A percentile compares a stretch with the other conserved stretches of the same genome.
phyloP scores from a whole-genome alignment of 1,140 invertebrate genomes.

The Heliconius eleuchia region DNA sequence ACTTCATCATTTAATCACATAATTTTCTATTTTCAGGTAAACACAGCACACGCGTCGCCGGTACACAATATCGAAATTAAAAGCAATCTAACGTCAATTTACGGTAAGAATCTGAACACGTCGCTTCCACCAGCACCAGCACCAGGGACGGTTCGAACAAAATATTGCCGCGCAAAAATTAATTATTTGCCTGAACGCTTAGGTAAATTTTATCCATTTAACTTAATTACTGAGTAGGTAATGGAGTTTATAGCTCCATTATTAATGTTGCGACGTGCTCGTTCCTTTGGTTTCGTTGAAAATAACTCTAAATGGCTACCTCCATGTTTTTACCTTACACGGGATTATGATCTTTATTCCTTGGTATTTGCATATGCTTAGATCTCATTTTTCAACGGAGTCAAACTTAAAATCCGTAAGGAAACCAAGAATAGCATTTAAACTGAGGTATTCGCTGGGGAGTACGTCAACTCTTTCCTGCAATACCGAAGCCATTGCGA shows the following conservation, averaged over 20 bases:
- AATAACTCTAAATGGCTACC: slow-evolving; percentile 50
- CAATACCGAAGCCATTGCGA: slow-evolving; percentile 7
- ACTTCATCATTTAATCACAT: background rate
- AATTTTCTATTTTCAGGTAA: slow-evolving; percentile 48
- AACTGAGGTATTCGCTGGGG: slow-evolving; percentile 29
- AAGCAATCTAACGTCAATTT: background rate
- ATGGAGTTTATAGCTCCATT: slow-evolving; percentile 70
- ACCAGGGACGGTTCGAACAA: slow-evolving; percentile 27
- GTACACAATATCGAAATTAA: background rate
- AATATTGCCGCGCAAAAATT: slow-evolving; percentile 56
- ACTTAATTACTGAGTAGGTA: slow-evolving; percentile 71
- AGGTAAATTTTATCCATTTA: slow-evolving; percentile 68
- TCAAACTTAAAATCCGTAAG: slow-evolving; percentile 23
- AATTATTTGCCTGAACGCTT: slow-evolving; percentile 61
- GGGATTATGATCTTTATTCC: slow-evolving; percentile 44
- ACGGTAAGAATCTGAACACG: slow-evolving; percentile 16
- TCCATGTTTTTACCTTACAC: background rate
- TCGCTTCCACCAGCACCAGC: slow-evolving; percentile 15
- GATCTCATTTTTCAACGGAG: slow-evolving; percentile 31
- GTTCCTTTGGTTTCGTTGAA: slow-evolving; percentile 41
- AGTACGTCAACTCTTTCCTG: slow-evolving; percentile 27
- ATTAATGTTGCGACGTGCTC: slow-evolving; percentile 65
- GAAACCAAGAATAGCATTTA: slow-evolving; percentile 30
- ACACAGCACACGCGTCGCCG: background rate
- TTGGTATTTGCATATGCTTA: slow-evolving; percentile 30